A percentile compares a stretch with the other conserved stretches of the same genome.
These are phyloP conservation scores for Cyprinodon diabolis DNA, from an alignment of 2,797 vertebrate genomes.

Conservation along the genomic window DNA sequence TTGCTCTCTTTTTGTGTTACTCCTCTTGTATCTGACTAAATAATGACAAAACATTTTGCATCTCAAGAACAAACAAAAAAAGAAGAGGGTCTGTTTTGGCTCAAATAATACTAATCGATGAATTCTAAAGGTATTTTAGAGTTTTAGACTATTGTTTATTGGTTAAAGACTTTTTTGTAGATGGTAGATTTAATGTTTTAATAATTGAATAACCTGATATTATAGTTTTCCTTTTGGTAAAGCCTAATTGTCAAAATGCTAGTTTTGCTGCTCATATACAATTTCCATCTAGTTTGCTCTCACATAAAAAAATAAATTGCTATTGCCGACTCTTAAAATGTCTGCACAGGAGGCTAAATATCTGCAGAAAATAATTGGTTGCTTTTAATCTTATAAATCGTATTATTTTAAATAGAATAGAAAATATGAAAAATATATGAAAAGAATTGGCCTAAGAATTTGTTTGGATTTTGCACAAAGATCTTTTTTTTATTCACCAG, in stretches of 20 bases:
- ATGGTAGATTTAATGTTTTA: not conserved
- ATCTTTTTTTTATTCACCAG: not conserved
- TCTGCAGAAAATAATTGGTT: not conserved
- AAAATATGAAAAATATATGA: not conserved
- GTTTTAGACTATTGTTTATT: not conserved
- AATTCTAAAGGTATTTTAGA: not conserved
- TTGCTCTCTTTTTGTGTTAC: not conserved
- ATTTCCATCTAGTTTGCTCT: not conserved
- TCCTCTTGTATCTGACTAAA: not conserved
- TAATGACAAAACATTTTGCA: not conserved
- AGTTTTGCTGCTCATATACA: not conserved
- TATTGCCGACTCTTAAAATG: not conserved
- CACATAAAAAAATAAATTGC: not conserved
- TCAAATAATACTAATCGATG: not conserved
- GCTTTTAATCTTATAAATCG: not conserved
- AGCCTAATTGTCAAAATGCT: not conserved
- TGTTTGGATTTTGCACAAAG: not conserved
- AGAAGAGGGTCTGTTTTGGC: not conserved
- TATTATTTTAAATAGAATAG: not conserved
- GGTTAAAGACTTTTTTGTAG: not conserved
- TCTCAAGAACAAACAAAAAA: not conserved
- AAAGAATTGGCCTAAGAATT: not conserved
- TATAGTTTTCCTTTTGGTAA: not conserved
- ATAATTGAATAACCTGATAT: not conserved
- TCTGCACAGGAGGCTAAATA: not conserved